A percentile compares a stretch with the other conserved stretches of the same genome.
Conservation (phyloP, 2,113 vertebrate genomes). For the Carlito syrichta region DNA sequence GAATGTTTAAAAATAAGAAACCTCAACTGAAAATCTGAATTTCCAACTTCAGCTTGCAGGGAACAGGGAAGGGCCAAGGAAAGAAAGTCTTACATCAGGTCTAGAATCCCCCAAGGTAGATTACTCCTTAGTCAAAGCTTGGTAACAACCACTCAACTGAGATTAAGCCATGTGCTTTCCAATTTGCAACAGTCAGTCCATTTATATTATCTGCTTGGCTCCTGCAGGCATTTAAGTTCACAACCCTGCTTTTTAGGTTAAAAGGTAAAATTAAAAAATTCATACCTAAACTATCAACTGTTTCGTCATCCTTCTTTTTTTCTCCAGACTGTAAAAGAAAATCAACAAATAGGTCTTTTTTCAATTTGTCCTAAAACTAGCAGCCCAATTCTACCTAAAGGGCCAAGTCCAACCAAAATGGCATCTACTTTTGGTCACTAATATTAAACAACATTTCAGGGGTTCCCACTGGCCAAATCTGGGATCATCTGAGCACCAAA, state of each 20-base stretch:
- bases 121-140: background rate
- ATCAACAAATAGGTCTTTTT: constrained; percentile 1
- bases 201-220: background rate
- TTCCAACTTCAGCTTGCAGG: background rate
- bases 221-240: background rate
- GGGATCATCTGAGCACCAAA: background rate
- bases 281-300: constrained; percentile 98
- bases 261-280: constrained; percentile 36
- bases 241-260: background rate
- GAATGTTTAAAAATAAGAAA: constrained; percentile 28
- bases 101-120: background rate
- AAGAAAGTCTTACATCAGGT: background rate
- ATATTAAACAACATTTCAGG: constrained; percentile 11
- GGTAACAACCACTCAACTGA: background rate
- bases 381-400: background rate
- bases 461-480: background rate
- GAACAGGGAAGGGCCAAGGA: background rate
- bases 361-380: constrained; percentile 38
- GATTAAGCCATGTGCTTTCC: background rate
- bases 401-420: constrained; percentile 5
- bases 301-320: constrained; percentile 99
- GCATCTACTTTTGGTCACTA: background rate
- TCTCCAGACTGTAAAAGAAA: constrained; percentile 91
- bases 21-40: background rate
- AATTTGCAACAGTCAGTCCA: background rate